Conservation (phyloP, 2,888 invertebrate species). For the Lydus trimaculatus region DNA sequence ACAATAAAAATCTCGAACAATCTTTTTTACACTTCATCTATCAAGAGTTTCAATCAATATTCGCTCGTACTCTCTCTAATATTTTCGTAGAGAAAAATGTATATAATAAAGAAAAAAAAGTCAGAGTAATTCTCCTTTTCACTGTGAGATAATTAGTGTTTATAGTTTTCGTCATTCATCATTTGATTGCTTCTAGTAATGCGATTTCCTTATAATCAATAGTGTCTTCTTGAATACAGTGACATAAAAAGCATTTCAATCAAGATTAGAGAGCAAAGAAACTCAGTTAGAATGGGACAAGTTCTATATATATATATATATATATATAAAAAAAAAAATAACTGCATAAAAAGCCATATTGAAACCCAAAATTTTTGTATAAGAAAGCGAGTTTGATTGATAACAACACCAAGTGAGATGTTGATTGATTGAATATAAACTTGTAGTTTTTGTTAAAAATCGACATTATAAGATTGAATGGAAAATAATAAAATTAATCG, state of each 20-base stretch:
- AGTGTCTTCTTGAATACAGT: conserved; percentile 32
- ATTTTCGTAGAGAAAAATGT: not conserved
- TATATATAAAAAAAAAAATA: conserved; percentile 34
- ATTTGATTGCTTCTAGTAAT: conserved; percentile 22
- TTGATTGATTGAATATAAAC: conserved; percentile 43
- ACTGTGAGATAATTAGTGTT: conserved; percentile 21
- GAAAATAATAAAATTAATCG: not conserved
- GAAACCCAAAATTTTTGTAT: conserved; percentile 41
- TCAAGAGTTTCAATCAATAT: conserved; percentile 6
- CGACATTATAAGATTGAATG: conserved; percentile 5
- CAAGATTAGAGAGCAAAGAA: conserved; percentile 44
- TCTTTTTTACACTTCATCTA: conserved; percentile 8
- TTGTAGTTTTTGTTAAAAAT: conserved; percentile 28
- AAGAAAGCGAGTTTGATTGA: conserved; percentile 42
- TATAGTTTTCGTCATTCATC: conserved; percentile 20
- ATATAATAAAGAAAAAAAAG: not conserved
- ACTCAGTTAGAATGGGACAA: conserved; percentile 40
- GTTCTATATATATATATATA: too few species aligned
- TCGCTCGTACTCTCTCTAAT: not conserved
- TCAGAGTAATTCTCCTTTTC: not conserved
- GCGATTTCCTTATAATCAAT: conserved; percentile 30
- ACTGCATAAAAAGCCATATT: conserved; percentile 38
- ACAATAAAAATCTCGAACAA: conserved; percentile 16
- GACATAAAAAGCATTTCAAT: conserved; percentile 45
- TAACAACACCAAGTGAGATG: conserved; percentile 42